Percentiles rank a stretch among this genome's conserved stretches.
phyloP scores from a whole-genome alignment of 2,797 vertebrate genomes.

The Bradypodion pumilum region DNA sequence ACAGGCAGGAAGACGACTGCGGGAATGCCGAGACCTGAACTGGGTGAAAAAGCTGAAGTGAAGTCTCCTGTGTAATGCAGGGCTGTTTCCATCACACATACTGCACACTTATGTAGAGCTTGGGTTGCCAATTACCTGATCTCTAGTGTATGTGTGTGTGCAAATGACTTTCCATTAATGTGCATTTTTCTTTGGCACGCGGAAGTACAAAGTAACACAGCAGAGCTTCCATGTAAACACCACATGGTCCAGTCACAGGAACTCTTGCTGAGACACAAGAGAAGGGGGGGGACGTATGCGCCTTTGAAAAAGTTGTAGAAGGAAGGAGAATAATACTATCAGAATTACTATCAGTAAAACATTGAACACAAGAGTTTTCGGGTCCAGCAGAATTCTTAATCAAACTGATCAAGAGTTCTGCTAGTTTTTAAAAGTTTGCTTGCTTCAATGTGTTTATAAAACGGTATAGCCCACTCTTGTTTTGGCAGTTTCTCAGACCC shows the following conservation, averaged over 20 bases:
- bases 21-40: background rate
- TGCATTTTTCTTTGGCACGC: background rate
- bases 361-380: too few relatives aligned
- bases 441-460: too few relatives aligned
- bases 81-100: background rate
- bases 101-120: fast-evolving
- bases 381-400: too few relatives aligned
- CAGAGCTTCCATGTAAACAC: background rate
- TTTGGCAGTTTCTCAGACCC: too few relatives aligned
- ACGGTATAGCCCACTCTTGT: too few relatives aligned
- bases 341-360: too few relatives aligned
- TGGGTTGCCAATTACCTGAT: background rate
- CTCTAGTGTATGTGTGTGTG: background rate
- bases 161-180: background rate
- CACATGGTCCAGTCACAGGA: background rate
- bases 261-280: background rate
- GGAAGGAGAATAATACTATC: too few relatives aligned
- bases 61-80: fast-evolving
- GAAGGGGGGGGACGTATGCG: too few relatives aligned
- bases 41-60: background rate
- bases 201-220: background rate
- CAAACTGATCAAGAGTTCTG: too few relatives aligned
- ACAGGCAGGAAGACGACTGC: background rate
- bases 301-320: too few relatives aligned
- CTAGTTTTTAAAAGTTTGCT: too few relatives aligned